Evolutionary conservation across 2,113 vertebrate species (phyloP), one percentile per base, ranked within the genome.

Genomic region (Poecilia latipinna): DNA sequence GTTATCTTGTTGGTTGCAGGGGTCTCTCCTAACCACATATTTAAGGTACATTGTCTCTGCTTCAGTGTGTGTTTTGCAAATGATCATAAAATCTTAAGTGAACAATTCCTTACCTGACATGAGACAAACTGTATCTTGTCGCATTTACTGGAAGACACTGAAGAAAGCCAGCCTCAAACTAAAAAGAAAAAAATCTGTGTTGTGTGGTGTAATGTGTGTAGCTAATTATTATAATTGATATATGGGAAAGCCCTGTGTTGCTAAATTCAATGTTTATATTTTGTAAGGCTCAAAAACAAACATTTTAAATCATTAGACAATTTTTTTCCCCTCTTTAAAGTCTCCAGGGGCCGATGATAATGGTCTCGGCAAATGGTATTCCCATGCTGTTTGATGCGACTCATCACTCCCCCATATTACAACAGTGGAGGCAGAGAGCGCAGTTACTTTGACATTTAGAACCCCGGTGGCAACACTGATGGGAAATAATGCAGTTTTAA

Each of bases 201-300:
- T 37, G 10, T 57, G 22, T 24, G 51, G 51, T 11, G 24, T 57
- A 24, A 57, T 54, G 51, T n/a, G 8, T 24, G 22, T 1, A 57
- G 51, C 51, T 24, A 24, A 24, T n/a, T 57, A 57, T 57, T n/a
- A 57, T 22, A n/a, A n/a, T n/a, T 57, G 51, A 8, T 57, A n/a
- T 57, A 57, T 57, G 22, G 22, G 24, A n/a, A 54, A 24, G 22
- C 19, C 22, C 1, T 2, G 51, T 24, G 19, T 54, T 8, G 51
- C 51, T 24, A 57, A 57, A 57, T 57, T 57, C 51, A 57, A 57
- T n/a, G 51, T 57, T 57, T 57, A 57, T 57, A 57, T 57, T 57
- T 57, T 57, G 24, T 8, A 57, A 24, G 51, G 22, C 51, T 57
- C 51, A 57, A 57, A 57, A 57, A 57, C 51, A 57, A 57, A 57